phyloP scores from a whole-genome alignment of 64 coral and sea anemone species.

The Cladopsammia gracilis region DNA sequence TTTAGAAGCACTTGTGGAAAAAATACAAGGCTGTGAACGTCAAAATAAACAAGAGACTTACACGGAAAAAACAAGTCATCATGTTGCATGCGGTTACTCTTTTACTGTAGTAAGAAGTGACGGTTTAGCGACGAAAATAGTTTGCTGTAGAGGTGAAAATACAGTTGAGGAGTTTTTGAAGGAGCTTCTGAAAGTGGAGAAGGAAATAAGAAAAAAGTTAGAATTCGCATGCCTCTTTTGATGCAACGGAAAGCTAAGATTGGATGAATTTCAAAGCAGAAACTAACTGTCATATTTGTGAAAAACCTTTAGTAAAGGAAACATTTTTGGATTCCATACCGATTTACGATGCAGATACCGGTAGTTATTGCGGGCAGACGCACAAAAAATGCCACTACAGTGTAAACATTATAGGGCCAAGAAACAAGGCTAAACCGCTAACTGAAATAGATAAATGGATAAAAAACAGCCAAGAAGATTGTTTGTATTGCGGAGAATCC shows the following conservation, averaged over 20 bases:
- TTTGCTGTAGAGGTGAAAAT: not conserved
- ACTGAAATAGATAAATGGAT: not conserved
- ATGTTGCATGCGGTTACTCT: not conserved
- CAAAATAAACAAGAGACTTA: not conserved
- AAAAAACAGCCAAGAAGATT: too few relatives aligned
- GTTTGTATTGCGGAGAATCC: too few relatives aligned
- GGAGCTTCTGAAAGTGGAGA: not conserved
- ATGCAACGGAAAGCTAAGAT: not conserved
- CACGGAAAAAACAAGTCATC: not conserved
- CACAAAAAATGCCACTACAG: not conserved
- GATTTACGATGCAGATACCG: not conserved
- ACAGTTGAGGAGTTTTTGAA: not conserved
- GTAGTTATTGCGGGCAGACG: not conserved
- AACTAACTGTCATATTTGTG: not conserved
- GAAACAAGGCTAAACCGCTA: not conserved
- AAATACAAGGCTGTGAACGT: not conserved
- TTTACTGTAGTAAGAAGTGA: not conserved
- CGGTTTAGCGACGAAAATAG: not conserved
- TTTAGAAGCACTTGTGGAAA: not conserved
- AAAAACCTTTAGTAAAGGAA: not conserved
- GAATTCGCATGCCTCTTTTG: not conserved
- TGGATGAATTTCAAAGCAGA: not conserved
- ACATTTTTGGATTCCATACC: not conserved
- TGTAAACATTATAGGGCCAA: not conserved
- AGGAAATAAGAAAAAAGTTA: not conserved